Conservation (phyloP, 2,888 invertebrate species). For the Eilema caniola region DNA sequence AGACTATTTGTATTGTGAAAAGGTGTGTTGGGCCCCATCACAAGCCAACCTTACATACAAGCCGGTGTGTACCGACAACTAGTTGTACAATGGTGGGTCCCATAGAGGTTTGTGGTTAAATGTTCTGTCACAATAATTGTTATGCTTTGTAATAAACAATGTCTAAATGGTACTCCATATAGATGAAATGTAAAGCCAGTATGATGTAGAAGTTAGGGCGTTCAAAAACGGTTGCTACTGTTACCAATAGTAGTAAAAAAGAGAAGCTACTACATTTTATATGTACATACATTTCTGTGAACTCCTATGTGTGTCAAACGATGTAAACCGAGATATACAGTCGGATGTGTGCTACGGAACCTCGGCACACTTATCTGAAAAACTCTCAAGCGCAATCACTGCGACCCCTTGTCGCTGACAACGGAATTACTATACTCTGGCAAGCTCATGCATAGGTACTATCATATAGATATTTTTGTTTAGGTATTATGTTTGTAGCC, state of each 20-base stretch:
- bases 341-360: slow-evolving; percentile 57
- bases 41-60: no score
- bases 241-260: slow-evolving; percentile 6
- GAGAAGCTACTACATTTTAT: background rate
- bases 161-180: background rate
- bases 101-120: background rate
- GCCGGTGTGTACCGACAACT: background rate
- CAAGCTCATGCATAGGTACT: slow-evolving; percentile 11
- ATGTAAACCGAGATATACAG: slow-evolving; percentile 59
- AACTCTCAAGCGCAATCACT: slow-evolving; percentile 35
- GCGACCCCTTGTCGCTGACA: slow-evolving; percentile 26
- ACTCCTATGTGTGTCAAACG: slow-evolving; percentile 50
- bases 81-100: background rate
- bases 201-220: no score
- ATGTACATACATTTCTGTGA: background rate
- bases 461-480: background rate
- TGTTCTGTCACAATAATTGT: background rate
- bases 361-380: slow-evolving; percentile 47
- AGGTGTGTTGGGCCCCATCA: no score
- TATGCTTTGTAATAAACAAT: background rate
- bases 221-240: background rate
- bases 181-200: background rate
- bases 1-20: no score
- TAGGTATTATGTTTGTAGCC: background rate
- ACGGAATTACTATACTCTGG: slow-evolving; percentile 19